Evolutionary conservation across 2,113 vertebrate genomes (phyloP), one percentile per base, ranked within the genome.

Genomic region (Emberiza fucata): DNA sequence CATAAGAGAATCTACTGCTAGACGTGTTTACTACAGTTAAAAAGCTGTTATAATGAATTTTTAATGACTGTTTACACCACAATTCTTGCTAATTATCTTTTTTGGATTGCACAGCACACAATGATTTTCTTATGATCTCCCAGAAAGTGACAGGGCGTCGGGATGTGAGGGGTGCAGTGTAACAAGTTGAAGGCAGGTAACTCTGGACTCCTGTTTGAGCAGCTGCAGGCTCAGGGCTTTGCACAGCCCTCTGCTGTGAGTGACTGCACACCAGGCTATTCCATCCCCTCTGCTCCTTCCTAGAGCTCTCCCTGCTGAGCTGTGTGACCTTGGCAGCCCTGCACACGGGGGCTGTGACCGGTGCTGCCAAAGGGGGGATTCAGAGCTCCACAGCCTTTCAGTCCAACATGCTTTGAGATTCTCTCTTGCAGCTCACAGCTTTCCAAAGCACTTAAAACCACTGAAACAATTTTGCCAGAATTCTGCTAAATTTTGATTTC

Each of bases 11-110:
- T 94, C 76, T 63, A 91, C 88, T 92, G 91, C 88, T 79, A 95
- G 95, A 96, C 95, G 31, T 96, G 93, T 97, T 96, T 97, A 96
- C 94, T 97, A 90, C 94, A 96, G 88, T 96, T 97, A 88, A 96
- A 90, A 97, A 93, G 95, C 92, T 90, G 90, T 75, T 90, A 64
- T 90, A 94, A 97, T 96, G 92, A 96, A 96, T 96, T 96, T 96
- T 97, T 97, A 96, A 97, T 96, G 92, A 82, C 57, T 96, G 93
- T 96, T 96, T 96, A 96, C 88, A 92, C 82, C 94, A 96, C 92
- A 95, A 47, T 92, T 95, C 92, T 92, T 93, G 82, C 95, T 97
- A 97, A 97, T 96, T 95, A 96, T 88, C 76, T 76, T 78, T 94
- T 96, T 51, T 64, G 64, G 88, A 92, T 76, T 91, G 92, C 95